Evolutionary conservation across 2,113 vertebrate species (phyloP).

Genomic region (Sporophila hypoxantha): DNA sequence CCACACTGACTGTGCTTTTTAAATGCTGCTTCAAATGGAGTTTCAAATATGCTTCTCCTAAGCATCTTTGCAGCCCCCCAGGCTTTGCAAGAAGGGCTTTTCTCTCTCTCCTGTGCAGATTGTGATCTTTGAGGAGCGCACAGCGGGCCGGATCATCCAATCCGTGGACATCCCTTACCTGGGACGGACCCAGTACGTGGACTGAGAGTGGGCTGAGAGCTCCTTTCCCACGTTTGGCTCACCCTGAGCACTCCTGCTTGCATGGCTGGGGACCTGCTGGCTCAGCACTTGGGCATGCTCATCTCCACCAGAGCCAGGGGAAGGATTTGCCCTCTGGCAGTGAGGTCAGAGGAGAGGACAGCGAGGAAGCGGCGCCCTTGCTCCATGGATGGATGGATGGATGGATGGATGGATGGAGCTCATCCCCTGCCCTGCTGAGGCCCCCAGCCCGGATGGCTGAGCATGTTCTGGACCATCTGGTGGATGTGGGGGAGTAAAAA

Average conservation of each 20-base stretch:
- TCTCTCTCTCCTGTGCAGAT: conserved; percentile 62
- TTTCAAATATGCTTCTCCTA: neutral
- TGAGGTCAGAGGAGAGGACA: neutral
- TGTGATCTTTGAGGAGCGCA: conserved; percentile 85
- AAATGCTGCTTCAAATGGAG: neutral
- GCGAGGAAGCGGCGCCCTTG: neutral
- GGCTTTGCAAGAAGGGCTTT: neutral
- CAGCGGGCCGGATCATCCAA: conserved; percentile 76
- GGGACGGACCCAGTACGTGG: conserved; percentile 77
- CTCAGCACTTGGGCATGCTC: neutral
- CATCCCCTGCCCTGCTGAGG: neutral
- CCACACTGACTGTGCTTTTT: neutral
- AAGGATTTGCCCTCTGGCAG: conserved; percentile 17
- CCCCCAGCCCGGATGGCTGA: neutral
- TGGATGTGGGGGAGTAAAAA: neutral
- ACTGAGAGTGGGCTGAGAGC: conserved; percentile 66
- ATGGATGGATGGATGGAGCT: neutral
- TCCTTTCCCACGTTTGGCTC: neutral
- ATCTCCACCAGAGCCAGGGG: neutral
- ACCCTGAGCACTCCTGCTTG: neutral
- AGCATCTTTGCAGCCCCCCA: neutral
- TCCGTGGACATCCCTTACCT: conserved; percentile 79
- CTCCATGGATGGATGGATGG: neutral
- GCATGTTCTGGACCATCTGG: neutral
- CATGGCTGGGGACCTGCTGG: conserved; percentile 12